phyloP scores from a whole-genome alignment of 2,113 vertebrate genomes.

The Oenanthe melanoleuca region DNA sequence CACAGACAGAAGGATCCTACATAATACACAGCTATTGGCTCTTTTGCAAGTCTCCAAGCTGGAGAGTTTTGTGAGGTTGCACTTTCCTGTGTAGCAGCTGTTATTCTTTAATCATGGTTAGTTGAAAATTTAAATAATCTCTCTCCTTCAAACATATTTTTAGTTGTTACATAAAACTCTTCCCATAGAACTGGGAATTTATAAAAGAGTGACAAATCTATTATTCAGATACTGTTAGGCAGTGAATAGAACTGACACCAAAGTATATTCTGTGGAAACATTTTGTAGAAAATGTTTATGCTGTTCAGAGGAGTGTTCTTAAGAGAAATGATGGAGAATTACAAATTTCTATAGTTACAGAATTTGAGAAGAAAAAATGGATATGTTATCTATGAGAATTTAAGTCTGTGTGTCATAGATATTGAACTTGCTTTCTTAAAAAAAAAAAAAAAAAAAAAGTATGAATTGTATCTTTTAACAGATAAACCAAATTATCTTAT shows the following conservation, averaged over 20 bases:
- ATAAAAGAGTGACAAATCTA: neutral
- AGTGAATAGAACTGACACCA: neutral
- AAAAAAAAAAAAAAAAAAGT: neutral
- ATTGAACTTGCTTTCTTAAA: neutral
- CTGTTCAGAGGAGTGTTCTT: neutral
- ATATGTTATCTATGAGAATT: neutral
- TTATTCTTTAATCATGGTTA: neutral
- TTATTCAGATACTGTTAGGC: neutral
- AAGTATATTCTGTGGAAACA: neutral
- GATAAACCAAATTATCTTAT: neutral
- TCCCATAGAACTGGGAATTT: neutral
- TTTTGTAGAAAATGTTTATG: neutral
- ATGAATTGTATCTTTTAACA: neutral
- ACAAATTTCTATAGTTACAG: neutral
- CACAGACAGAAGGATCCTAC: neutral
- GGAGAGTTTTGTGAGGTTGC: neutral
- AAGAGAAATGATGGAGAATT: neutral
- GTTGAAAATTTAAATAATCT: neutral
- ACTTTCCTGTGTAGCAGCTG: neutral
- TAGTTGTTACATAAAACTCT: neutral
- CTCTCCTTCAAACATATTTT: neutral
- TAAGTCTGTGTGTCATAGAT: neutral
- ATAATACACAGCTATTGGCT: neutral
- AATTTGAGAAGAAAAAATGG: neutral
- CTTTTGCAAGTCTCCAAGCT: neutral